Evolutionary conservation across 2,888 invertebrate genomes (phyloP).

Genomic region (Lithophane leautieri): DNA sequence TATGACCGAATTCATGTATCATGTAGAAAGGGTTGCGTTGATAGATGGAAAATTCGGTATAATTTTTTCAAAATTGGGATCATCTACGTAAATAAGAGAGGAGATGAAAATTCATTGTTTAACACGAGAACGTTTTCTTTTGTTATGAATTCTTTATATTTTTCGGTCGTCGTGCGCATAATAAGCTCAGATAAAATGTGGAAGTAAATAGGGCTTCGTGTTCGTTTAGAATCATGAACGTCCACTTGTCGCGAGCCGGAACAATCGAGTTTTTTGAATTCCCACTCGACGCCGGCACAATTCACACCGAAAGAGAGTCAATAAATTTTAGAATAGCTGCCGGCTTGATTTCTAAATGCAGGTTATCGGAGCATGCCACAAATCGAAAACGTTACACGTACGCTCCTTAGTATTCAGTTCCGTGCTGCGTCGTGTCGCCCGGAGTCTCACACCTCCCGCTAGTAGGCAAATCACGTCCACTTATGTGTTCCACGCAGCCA

Average conservation of each 20-base stretch:
- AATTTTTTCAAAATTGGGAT: slow-evolving; percentile 75
- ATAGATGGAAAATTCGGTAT: slow-evolving; percentile 78
- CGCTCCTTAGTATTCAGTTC: slow-evolving; percentile 88
- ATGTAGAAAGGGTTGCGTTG: slow-evolving; percentile 81
- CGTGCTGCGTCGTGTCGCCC: slow-evolving; percentile 80
- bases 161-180: slow-evolving; percentile 42
- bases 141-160: slow-evolving; percentile 59
- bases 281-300: slow-evolving; percentile 75
- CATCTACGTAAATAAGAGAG: slow-evolving; percentile 72
- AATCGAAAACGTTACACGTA: slow-evolving; percentile 87
- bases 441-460: slow-evolving; percentile 82
- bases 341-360: slow-evolving; percentile 89
- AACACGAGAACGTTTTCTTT: slow-evolving; percentile 69
- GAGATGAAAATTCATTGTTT: slow-evolving; percentile 68
- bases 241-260: slow-evolving; percentile 73
- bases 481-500: slow-evolving; percentile 89
- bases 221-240: slow-evolving; percentile 76
- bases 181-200: slow-evolving; percentile 49
- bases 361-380: slow-evolving; percentile 90
- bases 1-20: slow-evolving; percentile 82
- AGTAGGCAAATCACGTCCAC: slow-evolving; percentile 88
- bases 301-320: slow-evolving; percentile 85
- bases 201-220: slow-evolving; percentile 49
- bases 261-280: slow-evolving; percentile 77
- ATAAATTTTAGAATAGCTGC: slow-evolving; percentile 87